phyloP scores from a whole-genome alignment of 2,113 vertebrate genomes.

The Penelope pileata region DNA sequence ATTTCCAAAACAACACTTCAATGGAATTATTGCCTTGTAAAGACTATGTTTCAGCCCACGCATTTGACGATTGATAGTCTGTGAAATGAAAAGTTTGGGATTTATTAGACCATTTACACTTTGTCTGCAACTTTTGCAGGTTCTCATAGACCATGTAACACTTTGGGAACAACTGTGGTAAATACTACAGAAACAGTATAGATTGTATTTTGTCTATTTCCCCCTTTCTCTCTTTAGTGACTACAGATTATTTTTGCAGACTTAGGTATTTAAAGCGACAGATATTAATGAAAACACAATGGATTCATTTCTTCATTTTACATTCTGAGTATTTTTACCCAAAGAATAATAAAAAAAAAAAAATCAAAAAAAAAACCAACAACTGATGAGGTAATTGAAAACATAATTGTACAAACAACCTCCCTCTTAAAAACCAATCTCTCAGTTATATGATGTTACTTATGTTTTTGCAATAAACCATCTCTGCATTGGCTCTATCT shows the following conservation, averaged over 20 bases:
- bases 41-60: not conserved
- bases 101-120: constrained; percentile 11
- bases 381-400: not conserved
- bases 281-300: not conserved
- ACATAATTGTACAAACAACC: not conserved
- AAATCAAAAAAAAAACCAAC: not conserved
- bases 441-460: not conserved
- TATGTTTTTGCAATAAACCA: not conserved
- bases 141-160: not conserved
- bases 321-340: not conserved
- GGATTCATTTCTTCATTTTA: not conserved
- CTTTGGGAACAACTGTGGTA: not conserved
- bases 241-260: not conserved
- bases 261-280: not conserved
- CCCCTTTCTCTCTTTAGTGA: not conserved
- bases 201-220: not conserved
- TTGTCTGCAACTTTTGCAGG: not conserved
- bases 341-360: fast-evolving
- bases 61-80: not conserved
- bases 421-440: not conserved
- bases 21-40: not conserved
- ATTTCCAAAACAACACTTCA: not conserved
- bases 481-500: not conserved
- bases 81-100: not conserved
- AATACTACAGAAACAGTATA: not conserved